These are phyloP conservation scores for Geopemphigus sp. DNA, from an alignment of 1,140 invertebrate genomes.

Conservation along the genomic window DNA sequence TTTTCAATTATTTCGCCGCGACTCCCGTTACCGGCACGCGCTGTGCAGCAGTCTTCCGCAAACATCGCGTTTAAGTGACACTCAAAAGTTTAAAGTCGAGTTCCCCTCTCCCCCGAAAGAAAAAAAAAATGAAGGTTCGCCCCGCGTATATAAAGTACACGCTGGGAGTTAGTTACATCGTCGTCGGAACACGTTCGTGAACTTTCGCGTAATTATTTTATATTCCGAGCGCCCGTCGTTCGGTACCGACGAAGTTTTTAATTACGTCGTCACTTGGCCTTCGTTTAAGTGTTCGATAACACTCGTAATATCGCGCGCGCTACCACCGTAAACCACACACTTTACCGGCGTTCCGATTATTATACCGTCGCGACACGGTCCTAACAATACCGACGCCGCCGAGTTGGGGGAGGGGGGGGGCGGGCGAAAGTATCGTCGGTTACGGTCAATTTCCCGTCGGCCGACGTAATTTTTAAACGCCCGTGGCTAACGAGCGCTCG, in stretches of 20 bases:
- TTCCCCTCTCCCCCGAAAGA: too few relatives aligned
- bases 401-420: too few relatives aligned
- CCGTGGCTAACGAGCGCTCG: not conserved
- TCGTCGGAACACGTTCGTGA: not conserved
- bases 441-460: slow-evolving; percentile 7
- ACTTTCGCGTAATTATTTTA: slow-evolving; percentile 18
- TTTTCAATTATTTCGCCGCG: not conserved
- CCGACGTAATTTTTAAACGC: slow-evolving; percentile 9
- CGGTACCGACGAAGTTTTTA: slow-evolving; percentile 36
- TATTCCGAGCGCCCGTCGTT: not conserved
- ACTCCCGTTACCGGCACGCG: not conserved
- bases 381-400: slow-evolving; percentile 6
- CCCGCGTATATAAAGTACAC: not conserved
- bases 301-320: too few relatives aligned
- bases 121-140: not conserved
- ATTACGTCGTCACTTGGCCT: slow-evolving; percentile 32
- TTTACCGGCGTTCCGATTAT: too few relatives aligned
- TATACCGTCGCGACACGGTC: slow-evolving; percentile 1
- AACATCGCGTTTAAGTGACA: slow-evolving; percentile 28
- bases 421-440: too few relatives aligned
- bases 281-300: not conserved
- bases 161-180: not conserved
- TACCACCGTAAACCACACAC: too few relatives aligned
- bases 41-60: not conserved
- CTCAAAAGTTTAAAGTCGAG: not conserved